phyloP scores from a whole-genome alignment of 1,140 invertebrate species.

The Brachionus sp. region DNA sequence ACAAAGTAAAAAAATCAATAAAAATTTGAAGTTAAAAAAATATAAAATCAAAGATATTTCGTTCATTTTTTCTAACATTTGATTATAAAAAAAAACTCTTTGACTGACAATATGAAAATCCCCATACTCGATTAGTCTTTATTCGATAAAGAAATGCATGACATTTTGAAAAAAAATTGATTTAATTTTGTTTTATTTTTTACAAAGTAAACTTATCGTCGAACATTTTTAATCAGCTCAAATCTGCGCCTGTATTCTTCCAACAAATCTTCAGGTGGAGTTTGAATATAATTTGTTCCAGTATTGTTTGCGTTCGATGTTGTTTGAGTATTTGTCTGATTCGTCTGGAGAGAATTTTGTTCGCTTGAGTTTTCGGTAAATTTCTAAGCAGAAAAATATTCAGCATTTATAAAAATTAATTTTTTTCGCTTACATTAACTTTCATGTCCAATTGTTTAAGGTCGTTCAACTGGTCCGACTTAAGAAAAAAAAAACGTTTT shows the following conservation, averaged over 20 bases:
- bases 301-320: neutral
- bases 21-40: neutral
- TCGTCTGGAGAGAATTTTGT: neutral
- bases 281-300: conserved; percentile 6
- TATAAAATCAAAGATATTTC: neutral
- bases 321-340: conserved; percentile 10
- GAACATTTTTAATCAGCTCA: conserved; percentile 42
- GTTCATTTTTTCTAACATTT: neutral
- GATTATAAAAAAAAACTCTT: neutral
- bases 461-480: conserved; percentile 41
- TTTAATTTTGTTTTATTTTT: neutral
- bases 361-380: conserved; percentile 35
- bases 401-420: neutral
- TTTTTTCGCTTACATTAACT: neutral
- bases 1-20: neutral
- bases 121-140: conserved; percentile 18
- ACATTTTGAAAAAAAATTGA: conserved; percentile 2
- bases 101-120: neutral
- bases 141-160: conserved; percentile 5
- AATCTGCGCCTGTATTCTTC: conserved; percentile 30
- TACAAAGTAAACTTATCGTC: neutral
- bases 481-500: neutral
- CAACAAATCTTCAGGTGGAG: conserved; percentile 24
- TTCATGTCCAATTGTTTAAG: conserved; percentile 39
- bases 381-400: neutral